Percentiles rank a stretch among this genome's conserved stretches.
These are phyloP conservation scores for Arenicola marina DNA, from an alignment of 2,888 invertebrate species.

Conservation along the genomic window DNA sequence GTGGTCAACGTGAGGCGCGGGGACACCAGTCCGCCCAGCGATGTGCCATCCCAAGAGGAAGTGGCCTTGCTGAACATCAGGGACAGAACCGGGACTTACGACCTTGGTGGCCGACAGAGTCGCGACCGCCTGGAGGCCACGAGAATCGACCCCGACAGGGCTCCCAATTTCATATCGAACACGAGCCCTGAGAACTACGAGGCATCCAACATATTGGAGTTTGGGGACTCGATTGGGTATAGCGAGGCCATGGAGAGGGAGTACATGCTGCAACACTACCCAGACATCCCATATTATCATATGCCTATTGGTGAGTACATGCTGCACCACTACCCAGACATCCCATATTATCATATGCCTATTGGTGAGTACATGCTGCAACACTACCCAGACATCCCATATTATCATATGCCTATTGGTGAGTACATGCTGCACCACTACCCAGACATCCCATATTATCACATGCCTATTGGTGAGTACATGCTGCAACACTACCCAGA, in stretches of 20 bases:
- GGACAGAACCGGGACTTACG: constrained; percentile 42
- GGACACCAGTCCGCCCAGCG: neutral
- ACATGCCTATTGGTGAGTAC: no score
- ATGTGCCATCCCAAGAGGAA: constrained; percentile 40
- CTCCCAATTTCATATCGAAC: constrained; percentile 37
- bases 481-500: no score
- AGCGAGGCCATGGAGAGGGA: constrained; percentile 43
- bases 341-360: no score
- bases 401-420: no score
- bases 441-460: no score
- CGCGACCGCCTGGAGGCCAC: constrained; percentile 26
- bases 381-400: no score
- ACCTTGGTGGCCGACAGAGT: constrained; percentile 38
- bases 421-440: no score
- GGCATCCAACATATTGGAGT: constrained; percentile 41
- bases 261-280: no score
- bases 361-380: no score
- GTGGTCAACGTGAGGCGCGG: constrained; percentile 46
- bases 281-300: no score
- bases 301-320: no score
- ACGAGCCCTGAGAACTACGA: constrained; percentile 43
- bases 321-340: no score
- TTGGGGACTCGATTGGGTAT: constrained; percentile 51
- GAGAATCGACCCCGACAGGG: constrained; percentile 17
- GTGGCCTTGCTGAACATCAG: constrained; percentile 46